phyloP scores from a whole-genome alignment of 2,797 vertebrate genomes.

The Pseudotriccus pelzelni region DNA sequence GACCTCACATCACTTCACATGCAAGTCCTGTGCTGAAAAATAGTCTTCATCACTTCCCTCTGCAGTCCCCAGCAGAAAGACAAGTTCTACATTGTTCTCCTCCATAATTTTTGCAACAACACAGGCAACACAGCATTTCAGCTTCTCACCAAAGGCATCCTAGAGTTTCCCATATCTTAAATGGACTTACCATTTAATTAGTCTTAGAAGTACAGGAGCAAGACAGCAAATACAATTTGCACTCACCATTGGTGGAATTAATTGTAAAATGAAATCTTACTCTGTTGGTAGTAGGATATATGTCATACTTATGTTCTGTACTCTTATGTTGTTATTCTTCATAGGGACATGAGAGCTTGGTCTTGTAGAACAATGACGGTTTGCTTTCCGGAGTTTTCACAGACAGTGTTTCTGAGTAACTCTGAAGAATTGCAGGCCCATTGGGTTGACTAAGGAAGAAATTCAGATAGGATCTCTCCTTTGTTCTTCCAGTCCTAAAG shows the following conservation, averaged over 20 bases:
- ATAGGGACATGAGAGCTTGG: not conserved
- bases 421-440: not conserved
- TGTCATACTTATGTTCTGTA: not conserved
- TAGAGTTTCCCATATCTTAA: not conserved
- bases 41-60: not conserved
- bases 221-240: not conserved
- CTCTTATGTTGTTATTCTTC: not conserved
- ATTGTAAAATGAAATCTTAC: not conserved
- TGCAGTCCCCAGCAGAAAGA: not conserved
- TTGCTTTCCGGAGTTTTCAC: not conserved
- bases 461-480: not conserved
- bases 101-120: not conserved
- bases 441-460: not conserved
- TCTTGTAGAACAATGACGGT: not conserved
- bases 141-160: not conserved
- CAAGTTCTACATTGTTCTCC: not conserved
- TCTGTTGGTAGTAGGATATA: not conserved
- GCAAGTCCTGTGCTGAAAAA: not conserved
- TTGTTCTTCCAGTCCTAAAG: not conserved
- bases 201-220: not conserved
- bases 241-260: not conserved
- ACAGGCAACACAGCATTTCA: not conserved
- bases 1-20: not conserved
- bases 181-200: not conserved
- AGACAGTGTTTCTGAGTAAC: not conserved